Conservation (phyloP, 2,113 vertebrate species). For the Rhadina sibilatrix region DNA sequence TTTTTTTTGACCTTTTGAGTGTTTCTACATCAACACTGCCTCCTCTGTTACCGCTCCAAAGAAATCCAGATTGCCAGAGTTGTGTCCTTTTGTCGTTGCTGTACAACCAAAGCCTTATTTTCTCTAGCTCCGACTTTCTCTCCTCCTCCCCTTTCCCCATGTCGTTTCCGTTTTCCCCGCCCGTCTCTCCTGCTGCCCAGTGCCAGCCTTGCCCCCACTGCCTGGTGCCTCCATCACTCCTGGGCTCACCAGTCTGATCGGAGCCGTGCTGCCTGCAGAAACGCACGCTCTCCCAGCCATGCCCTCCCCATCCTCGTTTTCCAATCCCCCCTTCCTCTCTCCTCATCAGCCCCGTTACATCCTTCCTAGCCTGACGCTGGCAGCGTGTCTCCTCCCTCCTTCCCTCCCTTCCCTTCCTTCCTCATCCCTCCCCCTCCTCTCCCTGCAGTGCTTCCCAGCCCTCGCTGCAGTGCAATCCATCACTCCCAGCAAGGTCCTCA, state of each 20-base stretch:
- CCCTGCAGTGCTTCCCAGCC: slow-evolving; percentile 48
- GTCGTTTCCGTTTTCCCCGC: background rate
- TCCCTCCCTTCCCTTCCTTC: slow-evolving; percentile 19
- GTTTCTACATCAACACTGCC: background rate
- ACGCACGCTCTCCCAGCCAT: background rate
- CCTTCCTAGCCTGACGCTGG: slow-evolving; percentile 51
- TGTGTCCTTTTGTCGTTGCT: background rate
- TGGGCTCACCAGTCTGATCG: background rate
- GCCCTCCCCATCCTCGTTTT: background rate
- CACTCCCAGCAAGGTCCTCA: slow-evolving; percentile 47
- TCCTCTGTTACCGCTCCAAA: background rate
- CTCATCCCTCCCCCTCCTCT: slow-evolving; percentile 8
- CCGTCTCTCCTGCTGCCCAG: background rate
- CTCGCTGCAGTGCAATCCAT: slow-evolving; percentile 72
- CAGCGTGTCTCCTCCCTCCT: slow-evolving; percentile 16
- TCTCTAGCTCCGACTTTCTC: background rate
- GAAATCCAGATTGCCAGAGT: background rate
- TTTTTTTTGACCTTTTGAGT: background rate
- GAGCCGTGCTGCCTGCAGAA: slow-evolving; percentile 7
- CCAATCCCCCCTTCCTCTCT: background rate
- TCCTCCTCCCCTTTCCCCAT: background rate
- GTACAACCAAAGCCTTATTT: background rate
- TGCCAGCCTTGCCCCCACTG: background rate
- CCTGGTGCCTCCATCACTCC: background rate
- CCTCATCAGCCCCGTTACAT: background rate